Base-by-base conservation (phyloP, 2,113 vertebrate genomes). In the Psammodynastes pulverulentus region DNA sequence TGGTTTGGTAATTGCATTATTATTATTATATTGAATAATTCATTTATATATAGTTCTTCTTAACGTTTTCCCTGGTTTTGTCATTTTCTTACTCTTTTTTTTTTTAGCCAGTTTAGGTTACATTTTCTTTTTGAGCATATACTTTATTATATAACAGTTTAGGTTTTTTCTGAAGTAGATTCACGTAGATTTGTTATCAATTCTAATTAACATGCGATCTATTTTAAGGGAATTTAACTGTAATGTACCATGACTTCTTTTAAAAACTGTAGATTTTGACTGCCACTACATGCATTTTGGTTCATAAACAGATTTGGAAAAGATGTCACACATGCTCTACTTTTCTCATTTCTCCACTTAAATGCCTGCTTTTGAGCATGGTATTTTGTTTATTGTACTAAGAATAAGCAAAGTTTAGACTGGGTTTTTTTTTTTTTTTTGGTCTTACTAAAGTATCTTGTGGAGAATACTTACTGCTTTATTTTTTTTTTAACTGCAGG, bases 401-500 rank as follows among this genome's bases (percentile, higher is more conserved):
- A 48, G 10, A 46, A 29, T 13, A 5, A 34, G 9, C 39, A 15
- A 34, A n/a, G 49, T 87, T 52, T 87, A n/a, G n/a, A 2, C 39
- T 34, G 34, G 29, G 48, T 8, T 62, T 29, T 62, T n/a, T n/a
- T n/a, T n/a, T 49, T 49, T 49, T 48, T 45, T 49, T 7, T 34
- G 2, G 62, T 34, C 13, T 72, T 72, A 72, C 62, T 34, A 34
- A 87, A 8, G 7, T 53, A 19, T 53, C 49, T 87, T 87, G 43
- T 86, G 45, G 21, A 84, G 43, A 26, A 39, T 58, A n/a, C 9
- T 12, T n/a, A 23, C 26, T 84, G 43, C 56, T 54, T 52, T 62
- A 34, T 85, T 94, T 92, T 72, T 56, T 91, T 56, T 94, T 95
- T 95, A 62, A 93, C 91, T 90, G 0, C 93, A 99, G 99, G 98